Conservation (phyloP, 1,140 invertebrate genomes). For the Tetragonula clypearis region DNA sequence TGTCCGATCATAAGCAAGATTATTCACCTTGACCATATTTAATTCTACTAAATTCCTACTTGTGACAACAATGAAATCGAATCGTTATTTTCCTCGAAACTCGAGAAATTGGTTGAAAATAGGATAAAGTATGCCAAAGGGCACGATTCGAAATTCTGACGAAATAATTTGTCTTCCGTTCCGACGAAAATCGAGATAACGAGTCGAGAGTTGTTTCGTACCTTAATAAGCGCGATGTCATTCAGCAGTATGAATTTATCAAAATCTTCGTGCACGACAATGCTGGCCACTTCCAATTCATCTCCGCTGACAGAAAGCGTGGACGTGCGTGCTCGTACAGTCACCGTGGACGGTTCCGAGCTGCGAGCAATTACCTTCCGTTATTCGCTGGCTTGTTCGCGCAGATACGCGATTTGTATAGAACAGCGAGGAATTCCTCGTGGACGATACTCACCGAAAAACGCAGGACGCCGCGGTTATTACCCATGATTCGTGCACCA, state of each 20-base stretch:
- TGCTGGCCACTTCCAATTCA: slow-evolving; percentile 44
- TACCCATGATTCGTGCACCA: slow-evolving; percentile 80
- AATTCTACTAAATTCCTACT: too few species aligned
- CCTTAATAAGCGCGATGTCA: slow-evolving; percentile 81
- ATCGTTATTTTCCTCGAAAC: too few species aligned
- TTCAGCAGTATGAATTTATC: slow-evolving; percentile 72
- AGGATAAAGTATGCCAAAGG: too few species aligned
- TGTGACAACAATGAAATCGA: too few species aligned
- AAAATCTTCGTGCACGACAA: slow-evolving; percentile 66
- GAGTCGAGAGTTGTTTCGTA: slow-evolving; percentile 4
- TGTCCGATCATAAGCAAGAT: too few species aligned
- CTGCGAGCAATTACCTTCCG: slow-evolving; percentile 40
- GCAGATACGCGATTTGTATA: not conserved
- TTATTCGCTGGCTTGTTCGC: not conserved
- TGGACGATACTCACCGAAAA: slow-evolving; percentile 47
- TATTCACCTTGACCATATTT: too few species aligned
- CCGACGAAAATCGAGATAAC: not conserved
- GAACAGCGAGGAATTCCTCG: not conserved
- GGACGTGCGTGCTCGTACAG: slow-evolving; percentile 36
- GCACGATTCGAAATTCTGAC: not conserved
- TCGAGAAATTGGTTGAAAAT: too few species aligned
- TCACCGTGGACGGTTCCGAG: not conserved
- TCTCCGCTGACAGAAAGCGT: slow-evolving; percentile 5
- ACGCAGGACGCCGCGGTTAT: slow-evolving; percentile 82
- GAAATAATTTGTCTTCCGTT: not conserved